Evolutionary conservation across 35 echinoderm and acorn worm species (phyloP), one percentile per base, ranked within the genome.

Genomic region (Anneissia japonica): DNA sequence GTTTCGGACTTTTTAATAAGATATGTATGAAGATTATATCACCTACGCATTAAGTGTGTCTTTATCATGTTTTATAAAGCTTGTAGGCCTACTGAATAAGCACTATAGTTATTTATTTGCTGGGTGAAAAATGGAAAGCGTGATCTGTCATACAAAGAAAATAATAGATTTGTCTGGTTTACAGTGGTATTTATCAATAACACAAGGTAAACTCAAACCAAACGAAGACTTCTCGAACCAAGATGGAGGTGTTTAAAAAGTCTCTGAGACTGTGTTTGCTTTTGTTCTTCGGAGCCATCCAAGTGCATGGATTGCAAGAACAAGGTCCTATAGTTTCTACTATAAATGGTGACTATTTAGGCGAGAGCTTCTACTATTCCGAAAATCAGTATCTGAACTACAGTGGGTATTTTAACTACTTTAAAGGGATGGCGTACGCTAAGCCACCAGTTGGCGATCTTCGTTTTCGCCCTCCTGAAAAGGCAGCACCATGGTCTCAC

Each of bases 341-440:
- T 64, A 64, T 2, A 64, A 12, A 64, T 23, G 51, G 51, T 12
- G 51, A 64, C 26, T 2, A 19, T 6, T 64, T 64, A 16, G 51
- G 51, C 2, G 51, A 64, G 26, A 6, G 19, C 1, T 19, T 64
- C 7, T 64, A 64, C 21, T 64, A 12, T 23, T 64, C 51, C 2
- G 51, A 64, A 23, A 26, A 64, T 36, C 43, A 88, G 2, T 72
- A 88, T 39, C 85, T 97, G 34, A 74, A 81, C 11, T 46, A 79
- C 26, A 77, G 79, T 87, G 79, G 36, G 12, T 43, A 81, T 37
- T 82, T 97, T 29, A 80, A 90, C 37, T 51, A 72, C 37, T 97
- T 83, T 72, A 80, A 46, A 4, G 94, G 94, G 19, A 97, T 97
- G 34, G 91, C 91, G 33, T 97, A 84, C 37, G 94, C 94, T 30